A percentile compares a stretch with the other conserved stretches of the same genome.
Conservation (phyloP, 2,888 invertebrate genomes). For the Calliphora vomitoria region DNA sequence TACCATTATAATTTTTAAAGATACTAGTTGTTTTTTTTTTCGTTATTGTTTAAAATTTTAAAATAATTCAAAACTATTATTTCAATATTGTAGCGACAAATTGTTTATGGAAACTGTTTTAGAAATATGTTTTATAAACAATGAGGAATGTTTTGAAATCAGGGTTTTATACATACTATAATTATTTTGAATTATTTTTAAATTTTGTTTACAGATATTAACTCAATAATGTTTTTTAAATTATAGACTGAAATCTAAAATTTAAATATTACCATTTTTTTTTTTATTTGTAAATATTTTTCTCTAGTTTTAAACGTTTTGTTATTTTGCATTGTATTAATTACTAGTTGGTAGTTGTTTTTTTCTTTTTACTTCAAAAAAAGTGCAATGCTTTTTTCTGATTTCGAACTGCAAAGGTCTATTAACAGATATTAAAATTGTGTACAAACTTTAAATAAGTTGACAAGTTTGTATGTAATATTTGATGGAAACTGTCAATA, state of each 20-base stretch:
- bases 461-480: not conserved
- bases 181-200: slow-evolving; percentile 14
- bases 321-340: not conserved
- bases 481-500: not conserved
- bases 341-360: not conserved
- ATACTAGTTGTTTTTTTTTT: slow-evolving; percentile 11
- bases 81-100: not conserved
- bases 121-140: not conserved
- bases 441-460: not conserved
- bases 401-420: too few species aligned
- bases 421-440: too few species aligned
- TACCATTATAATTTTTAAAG: slow-evolving; percentile 32
- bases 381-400: not conserved
- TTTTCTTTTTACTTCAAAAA: not conserved
- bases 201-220: not conserved
- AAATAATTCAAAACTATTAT: slow-evolving; percentile 9
- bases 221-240: not conserved
- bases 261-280: not conserved
- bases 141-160: slow-evolving; percentile 58
- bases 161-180: not conserved
- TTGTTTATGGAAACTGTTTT: slow-evolving; percentile 31
- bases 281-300: not conserved
- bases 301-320: not conserved
- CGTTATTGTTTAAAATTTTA: slow-evolving; percentile 7
- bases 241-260: not conserved